These are phyloP conservation scores for Sciurus niger DNA, from an alignment of 2,113 vertebrate species.

Conservation along the genomic window DNA sequence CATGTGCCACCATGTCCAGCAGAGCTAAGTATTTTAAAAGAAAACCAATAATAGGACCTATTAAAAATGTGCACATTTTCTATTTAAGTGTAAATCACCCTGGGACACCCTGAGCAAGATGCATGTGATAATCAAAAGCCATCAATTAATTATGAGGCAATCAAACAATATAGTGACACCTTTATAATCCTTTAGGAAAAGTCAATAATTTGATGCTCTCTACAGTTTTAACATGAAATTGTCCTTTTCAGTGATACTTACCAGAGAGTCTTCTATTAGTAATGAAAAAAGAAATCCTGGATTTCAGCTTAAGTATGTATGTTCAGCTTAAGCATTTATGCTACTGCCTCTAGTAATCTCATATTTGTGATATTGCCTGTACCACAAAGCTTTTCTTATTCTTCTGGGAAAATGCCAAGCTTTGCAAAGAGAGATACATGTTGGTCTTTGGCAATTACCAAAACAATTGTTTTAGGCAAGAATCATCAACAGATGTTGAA, in stretches of 20 bases:
- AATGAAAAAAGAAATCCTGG: not conserved
- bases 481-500: not conserved
- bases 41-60: not conserved
- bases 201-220: not conserved
- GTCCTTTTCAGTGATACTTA: not conserved
- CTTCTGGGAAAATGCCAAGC: not conserved
- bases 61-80: slow-evolving; percentile 29
- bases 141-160: not conserved
- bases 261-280: not conserved
- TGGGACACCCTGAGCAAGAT: not conserved
- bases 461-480: not conserved
- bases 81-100: not conserved
- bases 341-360: not conserved
- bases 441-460: not conserved
- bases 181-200: not conserved
- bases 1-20: no score
- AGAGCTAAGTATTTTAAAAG: not conserved
- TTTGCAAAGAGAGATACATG: not conserved
- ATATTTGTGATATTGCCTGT: not conserved
- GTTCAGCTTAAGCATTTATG: not conserved
- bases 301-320: slow-evolving; percentile 27
- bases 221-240: not conserved
- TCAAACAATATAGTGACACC: not conserved
- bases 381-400: not conserved
- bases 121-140: not conserved